Evolutionary conservation across 35 echinoderm and acorn worm species (phyloP).

Genomic region (Ophiothrix spiculata): DNA sequence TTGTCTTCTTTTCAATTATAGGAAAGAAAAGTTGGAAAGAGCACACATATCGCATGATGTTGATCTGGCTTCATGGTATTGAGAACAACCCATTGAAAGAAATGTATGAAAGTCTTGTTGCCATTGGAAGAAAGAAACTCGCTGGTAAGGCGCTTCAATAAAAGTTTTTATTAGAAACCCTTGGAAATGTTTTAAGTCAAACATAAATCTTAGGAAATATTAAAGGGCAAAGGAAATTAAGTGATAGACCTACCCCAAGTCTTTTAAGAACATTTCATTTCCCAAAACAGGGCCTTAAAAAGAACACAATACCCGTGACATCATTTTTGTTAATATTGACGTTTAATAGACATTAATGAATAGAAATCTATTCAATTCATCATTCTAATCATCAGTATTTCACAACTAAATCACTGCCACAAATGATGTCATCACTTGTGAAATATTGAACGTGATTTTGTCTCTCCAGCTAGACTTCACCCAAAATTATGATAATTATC

Average conservation of each 20-base stretch:
- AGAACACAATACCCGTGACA: not conserved
- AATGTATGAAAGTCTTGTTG: conserved; percentile 74
- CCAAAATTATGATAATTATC: too few relatives aligned
- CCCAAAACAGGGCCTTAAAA: not conserved
- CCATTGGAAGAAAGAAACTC: conserved; percentile 70
- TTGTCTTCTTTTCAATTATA: conserved; percentile 7
- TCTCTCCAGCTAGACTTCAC: too few relatives aligned
- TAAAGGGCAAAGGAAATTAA: not conserved
- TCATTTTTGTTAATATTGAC: not conserved
- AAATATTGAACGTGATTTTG: too few relatives aligned
- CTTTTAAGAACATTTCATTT: not conserved
- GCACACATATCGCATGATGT: conserved; percentile 76
- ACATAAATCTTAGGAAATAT: not conserved
- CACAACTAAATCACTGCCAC: too few relatives aligned
- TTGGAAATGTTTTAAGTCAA: not conserved
- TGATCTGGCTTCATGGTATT: conserved; percentile 88
- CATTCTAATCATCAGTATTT: too few relatives aligned
- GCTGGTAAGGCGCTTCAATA: conserved; percentile 54
- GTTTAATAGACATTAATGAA: too few relatives aligned
- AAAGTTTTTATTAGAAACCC: not conserved
- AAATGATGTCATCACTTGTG: too few relatives aligned
- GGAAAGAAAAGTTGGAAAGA: conserved; percentile 89
- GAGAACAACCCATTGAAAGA: conserved; percentile 85
- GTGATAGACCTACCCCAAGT: not conserved
- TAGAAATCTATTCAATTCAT: too few relatives aligned